phyloP scores from a whole-genome alignment of 1,140 invertebrate species.

The Drosophila dunni region DNA sequence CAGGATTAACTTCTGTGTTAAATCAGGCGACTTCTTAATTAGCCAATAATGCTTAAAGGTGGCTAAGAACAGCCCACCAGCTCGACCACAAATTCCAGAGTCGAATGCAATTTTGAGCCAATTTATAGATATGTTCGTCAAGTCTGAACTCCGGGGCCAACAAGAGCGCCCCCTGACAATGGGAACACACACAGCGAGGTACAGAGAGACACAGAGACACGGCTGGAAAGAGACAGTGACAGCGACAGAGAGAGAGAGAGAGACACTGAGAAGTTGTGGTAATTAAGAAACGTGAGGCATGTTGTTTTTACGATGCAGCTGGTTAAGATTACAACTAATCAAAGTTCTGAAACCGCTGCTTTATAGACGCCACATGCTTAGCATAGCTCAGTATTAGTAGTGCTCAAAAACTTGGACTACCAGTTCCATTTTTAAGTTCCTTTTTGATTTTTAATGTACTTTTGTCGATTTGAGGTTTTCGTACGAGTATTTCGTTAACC shows the following conservation, averaged over 20 bases:
- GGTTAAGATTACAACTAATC: slow-evolving; percentile 73
- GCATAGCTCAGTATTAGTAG: slow-evolving; percentile 69
- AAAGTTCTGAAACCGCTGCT: slow-evolving; percentile 42
- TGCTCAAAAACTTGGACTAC: slow-evolving; percentile 20
- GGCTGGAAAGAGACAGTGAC: not conserved
- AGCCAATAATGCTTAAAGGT: not conserved
- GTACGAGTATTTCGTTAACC: slow-evolving; percentile 51
- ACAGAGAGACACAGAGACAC: not conserved
- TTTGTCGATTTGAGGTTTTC: slow-evolving; percentile 4
- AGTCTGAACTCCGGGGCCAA: slow-evolving; percentile 20
- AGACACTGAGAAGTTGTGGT: not conserved
- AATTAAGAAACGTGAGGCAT: slow-evolving; percentile 27
- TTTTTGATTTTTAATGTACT: slow-evolving; percentile 60
- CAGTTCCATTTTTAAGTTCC: slow-evolving; percentile 7
- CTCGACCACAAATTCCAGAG: slow-evolving; percentile 50
- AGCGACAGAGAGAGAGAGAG: not conserved
- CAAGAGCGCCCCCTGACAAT: slow-evolving; percentile 17
- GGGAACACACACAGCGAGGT: slow-evolving; percentile 25
- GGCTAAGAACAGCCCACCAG: slow-evolving; percentile 5
- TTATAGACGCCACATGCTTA: slow-evolving; percentile 59
- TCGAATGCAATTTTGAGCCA: slow-evolving; percentile 21
- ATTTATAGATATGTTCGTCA: slow-evolving; percentile 55
- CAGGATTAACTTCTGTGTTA: no score
- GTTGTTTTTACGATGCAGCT: slow-evolving; percentile 63
- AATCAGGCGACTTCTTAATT: not conserved